Conservation (phyloP, 1,140 invertebrate species). For the Sinella curviseta region DNA sequence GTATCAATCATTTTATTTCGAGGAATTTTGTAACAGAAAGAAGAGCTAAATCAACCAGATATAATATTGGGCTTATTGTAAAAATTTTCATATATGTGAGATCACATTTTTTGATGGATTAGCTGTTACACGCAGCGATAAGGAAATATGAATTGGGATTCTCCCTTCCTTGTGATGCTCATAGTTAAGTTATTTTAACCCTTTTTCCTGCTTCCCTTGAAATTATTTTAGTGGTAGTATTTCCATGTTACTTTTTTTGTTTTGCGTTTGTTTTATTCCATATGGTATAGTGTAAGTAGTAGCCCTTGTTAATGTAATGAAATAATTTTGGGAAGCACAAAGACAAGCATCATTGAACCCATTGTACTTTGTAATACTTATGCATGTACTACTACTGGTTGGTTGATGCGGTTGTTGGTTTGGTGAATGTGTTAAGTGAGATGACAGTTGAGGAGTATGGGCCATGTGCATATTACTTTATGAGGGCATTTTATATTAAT, state of each 20-base stretch:
- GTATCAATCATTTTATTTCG: background rate
- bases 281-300: background rate
- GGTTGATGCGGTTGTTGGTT: background rate
- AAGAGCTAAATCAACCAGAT: too few species aligned
- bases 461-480: too few species aligned
- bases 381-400: background rate
- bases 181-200: conserved; percentile 9
- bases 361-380: background rate
- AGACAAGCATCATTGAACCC: background rate
- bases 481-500: too few species aligned
- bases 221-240: background rate
- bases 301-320: background rate
- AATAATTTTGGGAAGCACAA: background rate
- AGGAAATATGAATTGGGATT: background rate
- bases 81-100: background rate
- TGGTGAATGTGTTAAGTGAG: too few species aligned
- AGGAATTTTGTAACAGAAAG: background rate
- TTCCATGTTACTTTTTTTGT: background rate
- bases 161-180: background rate
- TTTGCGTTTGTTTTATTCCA: background rate
- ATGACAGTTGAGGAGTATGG: too few species aligned
- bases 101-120: conserved; percentile 6
- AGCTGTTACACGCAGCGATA: background rate
- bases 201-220: conserved; percentile 16
- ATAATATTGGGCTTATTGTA: background rate